Evolutionary conservation across 2,113 vertebrate species (phyloP), one percentile per base, ranked within the genome.

Genomic region (Mormoops blainvillei): DNA sequence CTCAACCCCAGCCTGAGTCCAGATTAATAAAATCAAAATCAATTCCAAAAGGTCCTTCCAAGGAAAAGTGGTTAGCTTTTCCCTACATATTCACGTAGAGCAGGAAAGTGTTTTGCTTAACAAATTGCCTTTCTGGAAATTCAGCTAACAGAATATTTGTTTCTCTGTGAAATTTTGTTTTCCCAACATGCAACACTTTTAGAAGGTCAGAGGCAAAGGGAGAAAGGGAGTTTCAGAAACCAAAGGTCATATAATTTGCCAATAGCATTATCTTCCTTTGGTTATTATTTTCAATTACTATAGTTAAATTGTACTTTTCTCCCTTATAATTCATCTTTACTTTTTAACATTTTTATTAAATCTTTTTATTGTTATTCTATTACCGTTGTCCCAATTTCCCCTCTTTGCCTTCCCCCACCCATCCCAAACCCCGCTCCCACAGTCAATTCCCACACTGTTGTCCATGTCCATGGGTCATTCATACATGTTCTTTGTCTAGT

Each of bases 21-120:
- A 97, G 96, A 97, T 98, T 96, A 92, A 56, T 95, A 96, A 97
- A 97, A 97, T 89, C 71, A 90, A 96, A 97, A 87, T 77, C 92
- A 94, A 89, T 93, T 95, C 89, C 95, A 97, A 93, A 95, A 95
- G 67, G 41, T 26, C 7, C 87, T 97, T 96, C 97, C 97, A 98
- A 93, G 14, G 41, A 67, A 87, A 96, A 38, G 90, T 78, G 77
- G 96, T 93, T 97, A 89, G 84, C 0, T 63, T 97, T 97, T 14
- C 91, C 56, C 83, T 58, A 87, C 31, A 15, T 50, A 8, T 28
- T 58, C 87, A 56, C 56, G 71, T 10, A n/a, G 16, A 96, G 61
- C 63, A 94, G 38, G 0, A 1, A 80, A 81, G 54, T 94, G 73
- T 16, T 97, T 97, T 94, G 96, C 84, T 96, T 97, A 97, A 97